Base-by-base conservation (phyloP, 2,888 invertebrate species). In the Cenopis cana region DNA sequence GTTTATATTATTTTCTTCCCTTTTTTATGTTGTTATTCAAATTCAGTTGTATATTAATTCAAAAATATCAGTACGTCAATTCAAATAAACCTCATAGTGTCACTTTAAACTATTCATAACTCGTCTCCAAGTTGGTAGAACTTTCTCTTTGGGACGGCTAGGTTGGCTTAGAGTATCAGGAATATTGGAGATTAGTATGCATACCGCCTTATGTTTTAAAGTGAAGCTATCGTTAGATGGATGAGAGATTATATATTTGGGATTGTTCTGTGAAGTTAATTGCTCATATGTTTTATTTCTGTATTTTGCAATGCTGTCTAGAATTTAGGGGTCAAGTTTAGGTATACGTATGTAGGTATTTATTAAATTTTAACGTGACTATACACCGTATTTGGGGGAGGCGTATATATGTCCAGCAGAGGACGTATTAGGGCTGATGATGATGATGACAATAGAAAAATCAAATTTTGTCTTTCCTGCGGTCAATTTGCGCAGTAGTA, bases 31-130 rank as follows among this genome's bases (percentile, higher is more conserved):
- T n/a, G n/a, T n/a, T n/a, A n/a, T n/a, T n/a, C n/a, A n/a, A n/a
- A n/a, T n/a, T n/a, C n/a, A n/a, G n/a, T n/a, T n/a, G n/a, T n/a
- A n/a, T n/a, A n/a, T 14, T 5, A 41, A 14, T n/a, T 8, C 46
- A 46, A n/a, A n/a, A n/a, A n/a, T 46, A 8, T n/a, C n/a, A 46
- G n/a, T 46, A n/a, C 46, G 46, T 8, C 46, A 0, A 46, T 46
- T 8, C n/a, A 5, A 46, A n/a, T 46, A 46, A 11, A 36, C 46
- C 24, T 46, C 11, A 11, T 62, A 36, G 62, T 52, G 36, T 62
- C 62, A 64, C 38, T 64, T 14, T 64, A 64, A 38, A 64, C 64
- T 64, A 64, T 64, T 64, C 64, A 64, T 64, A 64, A 64, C 64
- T 64, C 52, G 64, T 54, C 52, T n/a, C 38, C 14, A 17, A 64